Percentiles rank a stretch among this genome's conserved stretches.
Conservation (phyloP, 2,797 vertebrate genomes). For the Caiman crocodilus region DNA sequence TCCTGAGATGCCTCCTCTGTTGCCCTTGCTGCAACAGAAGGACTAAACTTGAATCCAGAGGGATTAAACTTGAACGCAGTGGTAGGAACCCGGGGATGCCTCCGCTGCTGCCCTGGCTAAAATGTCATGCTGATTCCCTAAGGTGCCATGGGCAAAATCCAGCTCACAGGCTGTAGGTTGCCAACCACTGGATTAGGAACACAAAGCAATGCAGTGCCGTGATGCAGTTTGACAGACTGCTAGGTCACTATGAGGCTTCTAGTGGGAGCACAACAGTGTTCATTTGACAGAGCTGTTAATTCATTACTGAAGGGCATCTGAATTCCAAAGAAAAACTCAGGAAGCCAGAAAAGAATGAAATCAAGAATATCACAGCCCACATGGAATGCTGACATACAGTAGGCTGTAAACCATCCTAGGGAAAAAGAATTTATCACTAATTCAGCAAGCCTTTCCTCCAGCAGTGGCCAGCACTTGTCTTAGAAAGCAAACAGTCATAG, state of each 20-base stretch:
- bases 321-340: constrained; percentile 51
- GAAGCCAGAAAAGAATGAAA: neutral
- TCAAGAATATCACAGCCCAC: constrained; percentile 10
- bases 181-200: constrained; percentile 17
- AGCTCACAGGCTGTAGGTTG: neutral
- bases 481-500: neutral
- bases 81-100: too few relatives aligned
- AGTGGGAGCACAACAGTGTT: neutral
- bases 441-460: constrained; percentile 28
- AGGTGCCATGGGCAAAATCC: neutral
- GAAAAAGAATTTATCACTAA: neutral
- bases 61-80: too few relatives aligned
- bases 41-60: too few relatives aligned
- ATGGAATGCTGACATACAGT: constrained; percentile 11
- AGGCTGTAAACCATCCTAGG: neutral
- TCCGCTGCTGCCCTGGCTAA: too few relatives aligned
- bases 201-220: neutral
- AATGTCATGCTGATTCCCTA: neutral
- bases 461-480: neutral
- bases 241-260: neutral
- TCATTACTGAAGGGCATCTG: constrained; percentile 21
- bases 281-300: neutral
- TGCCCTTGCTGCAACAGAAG: too few relatives aligned
- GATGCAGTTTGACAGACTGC: neutral
- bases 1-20: too few relatives aligned